Base-by-base conservation (phyloP, 2,113 vertebrate genomes). In the Cygnus atratus region DNA sequence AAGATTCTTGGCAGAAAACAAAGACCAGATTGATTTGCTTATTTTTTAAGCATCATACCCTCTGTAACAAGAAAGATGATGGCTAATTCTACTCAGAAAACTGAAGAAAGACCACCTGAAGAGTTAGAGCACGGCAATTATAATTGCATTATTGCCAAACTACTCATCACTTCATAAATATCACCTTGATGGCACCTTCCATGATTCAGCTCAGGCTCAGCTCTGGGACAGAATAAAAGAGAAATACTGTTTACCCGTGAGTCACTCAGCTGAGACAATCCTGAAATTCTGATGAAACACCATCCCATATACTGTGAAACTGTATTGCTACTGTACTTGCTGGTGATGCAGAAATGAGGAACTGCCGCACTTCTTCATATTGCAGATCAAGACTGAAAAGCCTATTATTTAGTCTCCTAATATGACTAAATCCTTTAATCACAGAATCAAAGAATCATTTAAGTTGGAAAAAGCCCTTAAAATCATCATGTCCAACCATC, bases 1-100 rank as follows among this genome's bases (percentile, higher is more conserved):
- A 93, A 91, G 82, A 77, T 71, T 94, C 90, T 74, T 93, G 88
- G 84, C 86, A 92, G 73, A 41, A 95, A 82, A 85, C 43, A 35
- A 2, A 70, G 35, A 88, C 55, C 88, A 87, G 93, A 90, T 66
- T 71, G 63, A 58, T 85, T 89, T 87, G 59, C 58, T 92, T 87
- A 67, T 31, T 85, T 94, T 95, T 88, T 37, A 93, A 82, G 66
- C 80, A 70, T 73, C 3, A 11, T 46, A 59, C 52, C 87, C 46
- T 83, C 74, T 0, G 6, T 46, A 50, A 85, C 77, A 83, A 85
- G 84, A 73, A 63, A 59, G 87, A 59, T 70, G 67, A 84, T 39
- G 74, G 63, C 44, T 79, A 83, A 87, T 94, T 41, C 80, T 74
- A 33, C n/a, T 71, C 77, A 55, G 76, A 90, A 84, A 28, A 92